Evolutionary conservation across 2,113 vertebrate genomes (phyloP).

Genomic region (Rhinopomastus cyanomelas): DNA sequence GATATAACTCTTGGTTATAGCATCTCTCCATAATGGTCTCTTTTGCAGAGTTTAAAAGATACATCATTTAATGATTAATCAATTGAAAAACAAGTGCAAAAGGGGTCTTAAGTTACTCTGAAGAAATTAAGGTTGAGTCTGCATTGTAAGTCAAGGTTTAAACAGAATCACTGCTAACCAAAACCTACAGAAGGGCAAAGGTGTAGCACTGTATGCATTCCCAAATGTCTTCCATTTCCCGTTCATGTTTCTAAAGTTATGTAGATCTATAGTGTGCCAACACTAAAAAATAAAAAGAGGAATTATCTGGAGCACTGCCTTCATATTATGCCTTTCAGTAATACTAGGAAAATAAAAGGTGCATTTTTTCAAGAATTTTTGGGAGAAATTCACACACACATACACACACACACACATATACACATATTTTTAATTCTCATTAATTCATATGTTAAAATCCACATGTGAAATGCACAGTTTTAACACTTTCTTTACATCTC

Average conservation of each 20-base stretch:
- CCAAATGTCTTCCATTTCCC: neutral
- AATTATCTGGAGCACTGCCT: neutral
- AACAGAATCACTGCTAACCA: neutral
- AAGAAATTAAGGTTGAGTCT: neutral
- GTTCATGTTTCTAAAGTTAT: neutral
- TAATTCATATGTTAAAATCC: neutral
- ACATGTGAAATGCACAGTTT: neutral
- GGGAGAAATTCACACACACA: no score
- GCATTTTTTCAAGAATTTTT: neutral
- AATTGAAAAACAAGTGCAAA: neutral
- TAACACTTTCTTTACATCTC: neutral
- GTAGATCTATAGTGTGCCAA: neutral
- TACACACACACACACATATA: no score
- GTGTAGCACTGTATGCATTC: neutral
- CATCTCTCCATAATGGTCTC: neutral
- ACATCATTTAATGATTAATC: neutral
- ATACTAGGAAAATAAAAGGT: neutral
- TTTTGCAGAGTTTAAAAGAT: neutral
- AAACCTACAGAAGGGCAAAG: neutral
- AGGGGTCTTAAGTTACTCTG: neutral
- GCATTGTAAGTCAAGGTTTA: neutral
- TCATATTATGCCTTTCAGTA: neutral
- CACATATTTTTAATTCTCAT: neutral
- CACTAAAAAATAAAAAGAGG: neutral
- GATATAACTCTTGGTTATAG: neutral